Base-by-base conservation (phyloP, 2,888 invertebrate species). In the Arctia plantaginis region DNA sequence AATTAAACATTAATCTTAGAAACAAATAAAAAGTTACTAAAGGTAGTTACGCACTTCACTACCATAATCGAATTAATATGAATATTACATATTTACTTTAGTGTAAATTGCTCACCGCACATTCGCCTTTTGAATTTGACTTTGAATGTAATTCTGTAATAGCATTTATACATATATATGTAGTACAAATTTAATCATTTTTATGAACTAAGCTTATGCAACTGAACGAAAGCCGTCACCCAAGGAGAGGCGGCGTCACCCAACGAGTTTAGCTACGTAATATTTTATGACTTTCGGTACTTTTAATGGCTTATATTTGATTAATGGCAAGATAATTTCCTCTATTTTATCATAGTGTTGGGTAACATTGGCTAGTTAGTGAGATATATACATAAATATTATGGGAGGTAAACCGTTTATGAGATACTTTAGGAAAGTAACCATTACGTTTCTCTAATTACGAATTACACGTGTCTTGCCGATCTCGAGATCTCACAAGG, bases 171-270 rank as follows among this genome's bases (percentile, higher is more conserved):
- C 62, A 62, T 47, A 67, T 30, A 67, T 13, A 33, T 33, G 30
- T 30, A 30, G 30, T 44, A 69, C 35, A 64, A 35, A 65, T 33
- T 64, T 8, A 55, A 71, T 33, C 30, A 71, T 71, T 71, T 64
- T 71, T 71, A 67, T 71, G 39, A n/a, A 75, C 66, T 59, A 66
- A 44, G 79, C 79, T 90, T 87, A 87, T 82, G 86, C 82, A 89
- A 90, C 75, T 76, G 33, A 75, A 84, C 73, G 90, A 92, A 92
- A 92, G 92, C 90, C 88, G 92, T 88, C 91, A 90, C 88, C 88
- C 88, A 87, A 89, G 88, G 87, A 88, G 80, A 78, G 74, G 66
- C 76, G 69, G 67, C 74, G 74, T 84, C 82, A 86, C 73, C 76
- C 77, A 74, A 81, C 85, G 85, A 85, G 86, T 90, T 88, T 86